These are phyloP conservation scores for Dryobotodes eremita DNA, from an alignment of 2,888 invertebrate species.

Conservation along the genomic window DNA sequence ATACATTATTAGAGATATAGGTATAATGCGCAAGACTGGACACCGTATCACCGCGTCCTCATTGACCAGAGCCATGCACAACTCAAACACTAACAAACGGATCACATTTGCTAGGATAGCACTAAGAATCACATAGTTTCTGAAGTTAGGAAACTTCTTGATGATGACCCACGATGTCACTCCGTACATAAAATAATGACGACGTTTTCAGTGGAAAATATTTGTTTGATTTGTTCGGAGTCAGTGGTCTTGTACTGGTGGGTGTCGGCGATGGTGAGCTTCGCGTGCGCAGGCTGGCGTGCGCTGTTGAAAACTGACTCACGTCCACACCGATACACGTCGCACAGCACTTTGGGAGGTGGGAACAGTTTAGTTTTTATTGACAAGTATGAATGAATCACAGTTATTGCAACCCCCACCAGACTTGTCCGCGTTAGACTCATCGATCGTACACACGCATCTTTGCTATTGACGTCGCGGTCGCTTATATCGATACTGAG, in stretches of 20 bases:
- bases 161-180: conserved; percentile 27
- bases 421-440: background rate
- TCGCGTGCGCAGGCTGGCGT: background rate
- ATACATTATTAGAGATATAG: conserved; percentile 17
- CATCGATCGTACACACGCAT: too few relatives aligned
- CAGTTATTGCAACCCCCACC: background rate
- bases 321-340: background rate
- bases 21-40: background rate
- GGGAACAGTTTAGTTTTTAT: background rate
- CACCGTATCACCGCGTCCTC: background rate
- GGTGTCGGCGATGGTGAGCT: too few relatives aligned
- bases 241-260: too few relatives aligned
- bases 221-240: too few relatives aligned
- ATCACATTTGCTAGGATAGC: conserved; percentile 22
- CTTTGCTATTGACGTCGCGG: background rate
- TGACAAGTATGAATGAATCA: background rate
- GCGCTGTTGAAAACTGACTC: background rate
- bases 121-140: conserved; percentile 37
- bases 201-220: too few relatives aligned
- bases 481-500: background rate
- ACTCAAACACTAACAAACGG: conserved; percentile 6
- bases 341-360: background rate
- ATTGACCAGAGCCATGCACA: conserved; percentile 2
- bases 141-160: conserved; percentile 31
- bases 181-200: conserved; percentile 16